phyloP scores from a whole-genome alignment of 2,797 vertebrate species.

The Galagoides demidoff region DNA sequence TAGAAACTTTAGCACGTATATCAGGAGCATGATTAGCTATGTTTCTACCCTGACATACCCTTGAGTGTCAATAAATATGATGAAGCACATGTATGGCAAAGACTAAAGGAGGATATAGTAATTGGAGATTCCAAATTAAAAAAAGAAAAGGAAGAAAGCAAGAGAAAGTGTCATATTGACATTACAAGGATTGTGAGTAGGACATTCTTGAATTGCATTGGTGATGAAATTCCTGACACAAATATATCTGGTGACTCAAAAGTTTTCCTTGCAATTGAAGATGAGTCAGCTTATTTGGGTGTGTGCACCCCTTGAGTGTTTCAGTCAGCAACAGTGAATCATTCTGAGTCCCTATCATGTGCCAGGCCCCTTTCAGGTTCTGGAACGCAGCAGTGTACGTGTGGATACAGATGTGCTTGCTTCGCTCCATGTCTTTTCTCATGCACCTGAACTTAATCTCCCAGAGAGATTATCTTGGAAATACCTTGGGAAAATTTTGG shows the following conservation, averaged over 20 bases:
- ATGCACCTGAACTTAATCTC: background rate
- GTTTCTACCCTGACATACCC: background rate
- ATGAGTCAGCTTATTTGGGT: background rate
- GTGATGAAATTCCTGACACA: background rate
- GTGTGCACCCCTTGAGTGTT: background rate
- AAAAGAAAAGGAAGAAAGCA: background rate
- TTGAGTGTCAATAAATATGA: background rate
- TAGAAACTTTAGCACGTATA: background rate
- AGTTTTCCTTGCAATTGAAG: background rate
- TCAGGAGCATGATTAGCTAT: background rate
- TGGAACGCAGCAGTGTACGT: background rate
- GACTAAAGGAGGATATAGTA: background rate
- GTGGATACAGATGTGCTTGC: fast-evolving
- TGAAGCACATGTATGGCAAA: background rate
- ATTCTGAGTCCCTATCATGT: background rate
- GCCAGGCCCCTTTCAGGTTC: background rate
- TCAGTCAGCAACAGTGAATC: background rate
- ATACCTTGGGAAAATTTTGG: background rate
- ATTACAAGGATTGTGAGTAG: background rate
- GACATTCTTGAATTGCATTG: background rate
- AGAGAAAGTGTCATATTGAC: background rate
- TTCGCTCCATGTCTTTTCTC: background rate
- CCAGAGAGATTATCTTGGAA: background rate
- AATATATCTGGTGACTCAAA: background rate
- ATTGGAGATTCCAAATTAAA: background rate